These are phyloP conservation scores for Tachyglossus aculeatus DNA, from an alignment of 2,797 vertebrate genomes.

Conservation along the genomic window DNA sequence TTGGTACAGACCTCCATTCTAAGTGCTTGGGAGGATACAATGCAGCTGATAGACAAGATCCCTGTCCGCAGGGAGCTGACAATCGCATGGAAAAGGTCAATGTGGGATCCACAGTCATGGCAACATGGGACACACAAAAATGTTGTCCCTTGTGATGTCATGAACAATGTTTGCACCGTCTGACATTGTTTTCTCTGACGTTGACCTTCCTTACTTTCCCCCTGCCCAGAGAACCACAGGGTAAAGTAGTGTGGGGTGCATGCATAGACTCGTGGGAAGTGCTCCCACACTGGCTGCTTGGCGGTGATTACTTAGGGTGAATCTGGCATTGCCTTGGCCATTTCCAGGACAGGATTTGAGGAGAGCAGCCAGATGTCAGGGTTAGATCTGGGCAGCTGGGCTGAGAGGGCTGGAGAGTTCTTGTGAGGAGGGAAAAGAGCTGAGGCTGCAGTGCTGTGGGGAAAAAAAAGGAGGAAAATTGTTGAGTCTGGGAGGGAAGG, in stretches of 20 bases:
- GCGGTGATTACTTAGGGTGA: background rate
- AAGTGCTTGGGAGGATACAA: no score
- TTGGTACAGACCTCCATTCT: no score
- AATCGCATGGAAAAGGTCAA: no score
- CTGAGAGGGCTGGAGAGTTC: background rate
- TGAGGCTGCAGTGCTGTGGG: background rate
- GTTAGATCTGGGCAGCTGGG: background rate
- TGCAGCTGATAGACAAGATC: no score
- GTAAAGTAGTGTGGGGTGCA: background rate
- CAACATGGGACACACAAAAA: no score
- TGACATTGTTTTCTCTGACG: no score
- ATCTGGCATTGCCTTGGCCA: background rate
- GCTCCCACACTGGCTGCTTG: background rate
- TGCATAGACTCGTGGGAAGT: background rate
- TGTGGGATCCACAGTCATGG: no score
- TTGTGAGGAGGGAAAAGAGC: background rate
- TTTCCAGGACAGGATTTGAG: background rate
- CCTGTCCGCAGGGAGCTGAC: no score
- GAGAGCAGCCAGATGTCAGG: background rate
- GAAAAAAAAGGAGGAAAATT: background rate
- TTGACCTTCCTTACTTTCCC: background rate
- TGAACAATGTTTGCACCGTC: no score
- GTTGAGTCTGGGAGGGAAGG: no score
- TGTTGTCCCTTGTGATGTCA: no score
- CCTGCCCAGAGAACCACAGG: background rate